Base-by-base conservation (phyloP, 2,113 vertebrate species). In the Takifugu flavidus region DNA sequence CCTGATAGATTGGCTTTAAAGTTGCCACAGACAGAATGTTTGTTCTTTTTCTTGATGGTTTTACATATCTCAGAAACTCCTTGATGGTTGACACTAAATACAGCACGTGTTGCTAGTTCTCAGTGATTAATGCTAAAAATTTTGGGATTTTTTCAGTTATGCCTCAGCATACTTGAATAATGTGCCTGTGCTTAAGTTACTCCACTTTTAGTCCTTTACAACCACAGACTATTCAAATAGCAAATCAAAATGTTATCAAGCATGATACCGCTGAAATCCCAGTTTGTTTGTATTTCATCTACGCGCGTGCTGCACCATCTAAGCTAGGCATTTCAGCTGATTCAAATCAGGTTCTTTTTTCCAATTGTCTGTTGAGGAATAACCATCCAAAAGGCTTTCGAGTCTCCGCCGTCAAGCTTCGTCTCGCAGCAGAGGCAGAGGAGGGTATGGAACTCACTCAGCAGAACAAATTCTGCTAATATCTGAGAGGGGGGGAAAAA, bases 381-480 rank as follows among this genome's bases (percentile, higher is more conserved):
- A 70, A 80, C 74, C 73, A 70, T 76, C 81, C 73, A 76, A 80
- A 81, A 80, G 63, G 72, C 20, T 77, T 77, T 82, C 59, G 74
- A 69, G 80, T 65, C 72, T 69, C 79, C 66, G 67, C 51, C 64
- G 72, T 75, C 62, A 78, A 75, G 72, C 79, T 75, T 78, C 49
- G 49, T 52, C 79, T 80, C 66, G 66, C 46, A 13, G 55, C 70
- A 82, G 69, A 61, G 28, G 64, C 56, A 46, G 39, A 25, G 43
- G 49, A 58, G 46, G 39, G 15, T 31, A 28, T 42, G 57, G 20
- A 49, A 56, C 64, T 74, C 67, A 49, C 44, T 79, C 78, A 67
- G 82, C 79, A 78, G 77, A 84, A 87, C 83, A 75, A 81, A 88
- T 86, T 79, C 70, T 70, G 20, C 70, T 79, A 83, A 82, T 85